Evolutionary conservation across 2,797 vertebrate genomes (phyloP), one percentile per base, ranked within the genome.

Genomic region (Myiotriccus ornatus): DNA sequence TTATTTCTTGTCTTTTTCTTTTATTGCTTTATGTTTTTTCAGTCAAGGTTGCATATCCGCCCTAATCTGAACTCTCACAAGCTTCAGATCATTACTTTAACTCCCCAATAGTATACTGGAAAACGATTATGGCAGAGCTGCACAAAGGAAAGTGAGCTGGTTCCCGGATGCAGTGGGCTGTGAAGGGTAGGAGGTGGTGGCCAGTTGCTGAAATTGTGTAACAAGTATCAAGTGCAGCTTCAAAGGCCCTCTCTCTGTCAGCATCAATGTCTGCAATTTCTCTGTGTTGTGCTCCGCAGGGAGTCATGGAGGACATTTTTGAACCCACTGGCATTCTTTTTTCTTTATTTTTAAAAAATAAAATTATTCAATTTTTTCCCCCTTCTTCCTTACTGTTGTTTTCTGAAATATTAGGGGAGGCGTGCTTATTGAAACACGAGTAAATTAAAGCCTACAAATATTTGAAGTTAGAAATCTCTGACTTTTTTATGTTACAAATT

Each of bases 131-230:
- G 17, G 17, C 60, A 84, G 75, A 71, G 32, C 50, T 65, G 43
- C 41, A 11, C 18, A 41, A 64, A 34, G 22, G 34, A 74, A 49
- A 49, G 52, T 0, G 7, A 80, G 21, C 25, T 30, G 43, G 55
- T 11, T 73, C 49, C 59, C 18, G n/a, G 43, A n/a, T 67, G 34
- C 30, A 35, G 7, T 7, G 60, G 69, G 52, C n/a, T 56, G 39
- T 5, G 53, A 34, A 4, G 8, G 12, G 25, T 9, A 7, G 59
- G 85, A 73, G 30, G 47, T 7, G 13, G 12, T 44, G 76, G 46
- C 56, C 62, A 55, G 49, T 4, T 0, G 1, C 34, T 85, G 43
- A 37, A 13, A 30, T 50, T 34, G 19, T 30, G 0, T 37, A 81
- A 81, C 22, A 69, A 22, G 24, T 28, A 55, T 8, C 14, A 6